Evolutionary conservation across 2,113 vertebrate genomes (phyloP), one percentile per base, ranked within the genome.

Genomic region (Nothoprocta perdicaria): DNA sequence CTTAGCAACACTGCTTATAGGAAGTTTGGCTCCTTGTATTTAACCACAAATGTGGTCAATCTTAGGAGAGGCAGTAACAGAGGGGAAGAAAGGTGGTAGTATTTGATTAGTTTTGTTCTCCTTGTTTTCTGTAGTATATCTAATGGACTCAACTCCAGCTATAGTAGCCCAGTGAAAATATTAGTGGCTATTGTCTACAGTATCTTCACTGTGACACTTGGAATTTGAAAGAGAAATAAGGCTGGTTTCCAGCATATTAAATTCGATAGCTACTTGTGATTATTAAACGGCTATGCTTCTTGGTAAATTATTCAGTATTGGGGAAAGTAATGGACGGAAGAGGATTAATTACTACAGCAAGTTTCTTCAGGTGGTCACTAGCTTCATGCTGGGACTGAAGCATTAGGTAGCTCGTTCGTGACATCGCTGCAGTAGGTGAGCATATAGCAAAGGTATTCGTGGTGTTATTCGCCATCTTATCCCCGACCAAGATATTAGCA

Each of bases 21-120:
- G 96, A 96, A 96, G 96, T 88, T 86, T 81, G 87, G 50, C 82
- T 93, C 94, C 89, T 74, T 94, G 73, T 73, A 72, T 80, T 83
- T 93, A 96, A 96, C 96, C 96, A 84, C 96, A 94, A 92, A 81
- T 95, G 96, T 66, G 96, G 96, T 94, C 87, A 86, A 19, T 88
- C 80, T 76, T 89, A 58, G 80, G 82, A 89, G 91, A 91, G 73
- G 87, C 87, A 93, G 22, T 72, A 84, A 63, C 1, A 1, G 80
- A 86, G 87, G 53, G 87, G 89, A 96, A 92, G 91, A 96, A 95
- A 96, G 91, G 94, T 96, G 94, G 91, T 96, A 17, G 53, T 48
- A 46, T 73, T 92, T 95, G 91, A 93, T 95, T 95, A 92, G 48
- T 40, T 72, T 76, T 78, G 73, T 80, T 92, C 48, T 80, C 61